phyloP scores from a whole-genome alignment of 1,140 invertebrate genomes.

The Drosophila leontia region DNA sequence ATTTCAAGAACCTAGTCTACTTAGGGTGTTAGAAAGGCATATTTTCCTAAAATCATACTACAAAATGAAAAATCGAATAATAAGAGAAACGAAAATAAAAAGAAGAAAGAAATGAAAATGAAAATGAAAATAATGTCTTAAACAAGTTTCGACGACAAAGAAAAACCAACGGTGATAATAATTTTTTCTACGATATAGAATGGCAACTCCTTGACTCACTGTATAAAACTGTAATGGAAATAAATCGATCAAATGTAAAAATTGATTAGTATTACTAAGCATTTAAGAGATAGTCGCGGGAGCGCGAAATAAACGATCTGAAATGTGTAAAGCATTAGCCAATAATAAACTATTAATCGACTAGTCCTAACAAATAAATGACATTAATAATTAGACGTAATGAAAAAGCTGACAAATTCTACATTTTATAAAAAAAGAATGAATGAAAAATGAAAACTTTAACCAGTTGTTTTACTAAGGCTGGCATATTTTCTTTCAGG shows the following conservation, averaged over 20 bases:
- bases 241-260: conserved; percentile 35
- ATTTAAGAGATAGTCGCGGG: conserved; percentile 45
- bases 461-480: conserved; percentile 25
- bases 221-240: conserved; percentile 58
- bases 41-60: conserved; percentile 78
- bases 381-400: conserved; percentile 65
- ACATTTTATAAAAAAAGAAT: conserved; percentile 74
- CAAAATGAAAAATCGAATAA: conserved; percentile 20
- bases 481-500: conserved; percentile 9
- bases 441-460: conserved; percentile 1
- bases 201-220: conserved; percentile 55
- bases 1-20: conserved; percentile 75
- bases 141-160: conserved; percentile 47
- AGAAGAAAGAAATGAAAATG: conserved; percentile 1
- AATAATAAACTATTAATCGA: conserved; percentile 50
- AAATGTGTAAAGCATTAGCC: conserved; percentile 62
- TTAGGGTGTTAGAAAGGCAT: conserved; percentile 77
- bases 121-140: conserved; percentile 17
- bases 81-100: not conserved
- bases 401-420: conserved; percentile 74
- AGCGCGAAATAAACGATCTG: conserved; percentile 56
- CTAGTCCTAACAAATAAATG: conserved; percentile 61
- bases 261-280: conserved; percentile 57
- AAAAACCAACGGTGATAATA: conserved; percentile 62
- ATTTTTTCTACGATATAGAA: conserved; percentile 70